Evolutionary conservation across 2,113 vertebrate genomes (phyloP), one percentile per base, ranked within the genome.

Genomic region (Camelus bactrianus): DNA sequence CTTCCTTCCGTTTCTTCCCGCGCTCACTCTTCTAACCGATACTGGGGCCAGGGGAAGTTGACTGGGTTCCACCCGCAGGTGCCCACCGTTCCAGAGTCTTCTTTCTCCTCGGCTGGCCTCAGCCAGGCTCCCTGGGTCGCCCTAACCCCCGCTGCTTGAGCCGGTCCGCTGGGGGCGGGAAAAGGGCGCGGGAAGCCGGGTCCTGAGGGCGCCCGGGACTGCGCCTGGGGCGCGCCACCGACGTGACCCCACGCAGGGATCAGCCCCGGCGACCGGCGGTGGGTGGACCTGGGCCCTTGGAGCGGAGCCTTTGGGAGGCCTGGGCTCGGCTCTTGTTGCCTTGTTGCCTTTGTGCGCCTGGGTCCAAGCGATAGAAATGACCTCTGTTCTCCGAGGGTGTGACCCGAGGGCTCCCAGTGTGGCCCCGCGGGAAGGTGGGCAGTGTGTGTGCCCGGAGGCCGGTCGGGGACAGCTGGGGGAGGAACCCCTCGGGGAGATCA

Each of bases 161-260:
- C 26, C 0, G 3, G 13, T 19, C 0, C 12, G 16, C 13, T 6
- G 77, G 0, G 12, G 35, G 50, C 26, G 8, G 54, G 38, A 48
- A 38, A 50, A 12, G 60, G 30, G 20, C 28, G 15, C 35, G 0
- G 24, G 62, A 1, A 4, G 6, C 20, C 17, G 20, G 24, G 26
- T 56, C 79, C 67, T 4, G 28, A 46, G 0, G 52, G 11, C 5
- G 7, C 9, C 20, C 13, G 8, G 42, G 9, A 46, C 79, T 4
- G 38, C 32, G 10, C 38, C 14, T 22, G 11, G 54, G 52, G 54
- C 35, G 5, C 56, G 6, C 35, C 42, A 8, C 26, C 1, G 13
- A 16, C 54, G 83, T 3, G n/a, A 35, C 46, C 22, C 32, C 76
- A 1, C 12, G 58, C 24, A 19, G 58, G 73, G 6, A 67, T 75